A percentile compares a stretch with the other conserved stretches of the same genome.
Evolutionary conservation across 2,797 vertebrate species (phyloP).

Genomic region (Clarias pachynema): DNA sequence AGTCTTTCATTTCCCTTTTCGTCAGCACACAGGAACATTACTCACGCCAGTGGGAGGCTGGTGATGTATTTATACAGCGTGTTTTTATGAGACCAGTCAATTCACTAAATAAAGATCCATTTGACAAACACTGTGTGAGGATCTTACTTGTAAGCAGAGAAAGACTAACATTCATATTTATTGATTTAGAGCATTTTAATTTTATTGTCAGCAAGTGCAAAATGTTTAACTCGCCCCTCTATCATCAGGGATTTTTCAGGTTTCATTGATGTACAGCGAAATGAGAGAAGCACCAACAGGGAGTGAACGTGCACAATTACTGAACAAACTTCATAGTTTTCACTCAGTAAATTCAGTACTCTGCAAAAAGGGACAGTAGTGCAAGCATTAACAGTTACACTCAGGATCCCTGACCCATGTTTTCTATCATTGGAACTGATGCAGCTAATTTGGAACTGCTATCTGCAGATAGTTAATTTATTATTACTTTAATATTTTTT

Average conservation of each 20-base stretch:
- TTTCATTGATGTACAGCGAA: not conserved
- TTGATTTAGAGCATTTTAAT: not conserved
- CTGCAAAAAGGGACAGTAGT: not conserved
- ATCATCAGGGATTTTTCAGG: not conserved
- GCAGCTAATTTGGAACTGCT: not conserved
- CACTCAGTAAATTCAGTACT: not conserved
- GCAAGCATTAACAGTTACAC: not conserved
- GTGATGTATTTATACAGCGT: not conserved
- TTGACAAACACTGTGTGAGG: not conserved
- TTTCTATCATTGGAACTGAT: not conserved
- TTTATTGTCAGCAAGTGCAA: not conserved
- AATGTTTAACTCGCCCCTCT: not conserved
- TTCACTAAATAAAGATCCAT: not conserved
- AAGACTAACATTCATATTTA: not conserved
- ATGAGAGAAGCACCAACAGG: not conserved
- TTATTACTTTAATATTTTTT: not conserved
- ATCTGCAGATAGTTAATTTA: not conserved
- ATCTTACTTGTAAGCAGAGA: not conserved
- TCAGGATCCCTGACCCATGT: not conserved
- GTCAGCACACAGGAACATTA: constrained; percentile 1
- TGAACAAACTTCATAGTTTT: not conserved
- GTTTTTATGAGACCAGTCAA: not conserved
- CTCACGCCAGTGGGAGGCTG: constrained; percentile 5
- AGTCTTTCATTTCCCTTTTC: constrained; percentile 13
- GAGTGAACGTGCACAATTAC: not conserved